Evolutionary conservation across 2,113 vertebrate species (phyloP).

Genomic region (Barbus barbus): DNA sequence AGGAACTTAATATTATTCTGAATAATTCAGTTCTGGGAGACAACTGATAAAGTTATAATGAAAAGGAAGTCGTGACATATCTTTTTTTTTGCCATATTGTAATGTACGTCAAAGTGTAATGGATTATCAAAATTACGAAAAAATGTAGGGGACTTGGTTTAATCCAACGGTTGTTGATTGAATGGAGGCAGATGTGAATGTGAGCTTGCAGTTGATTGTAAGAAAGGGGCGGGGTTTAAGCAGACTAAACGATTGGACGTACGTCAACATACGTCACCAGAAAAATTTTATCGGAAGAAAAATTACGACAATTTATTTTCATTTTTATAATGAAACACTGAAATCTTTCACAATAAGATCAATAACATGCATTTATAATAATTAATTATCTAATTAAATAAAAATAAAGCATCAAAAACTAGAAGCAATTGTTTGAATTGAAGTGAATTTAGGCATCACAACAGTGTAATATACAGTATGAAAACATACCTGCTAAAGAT

Average conservation of each 20-base stretch:
- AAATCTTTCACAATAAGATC: neutral
- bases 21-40: neutral
- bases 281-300: neutral
- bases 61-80: neutral
- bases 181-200: neutral
- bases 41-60: neutral
- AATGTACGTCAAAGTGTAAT: neutral
- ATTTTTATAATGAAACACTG: too few species aligned
- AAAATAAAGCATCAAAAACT: neutral
- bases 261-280: neutral
- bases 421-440: neutral
- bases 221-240: neutral
- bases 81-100: neutral
- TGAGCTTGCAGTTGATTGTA: neutral
- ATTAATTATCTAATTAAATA: neutral
- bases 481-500: too few species aligned
- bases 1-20: neutral
- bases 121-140: neutral
- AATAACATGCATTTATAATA: too few species aligned
- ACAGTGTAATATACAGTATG: too few species aligned
- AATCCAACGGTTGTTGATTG: neutral
- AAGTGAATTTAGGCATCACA: too few species aligned
- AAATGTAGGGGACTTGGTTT: neutral
- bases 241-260: neutral
- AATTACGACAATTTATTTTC: too few species aligned